Evolutionary conservation across 2,888 invertebrate genomes (phyloP).

Genomic region (Chloroclystis v-ata): DNA sequence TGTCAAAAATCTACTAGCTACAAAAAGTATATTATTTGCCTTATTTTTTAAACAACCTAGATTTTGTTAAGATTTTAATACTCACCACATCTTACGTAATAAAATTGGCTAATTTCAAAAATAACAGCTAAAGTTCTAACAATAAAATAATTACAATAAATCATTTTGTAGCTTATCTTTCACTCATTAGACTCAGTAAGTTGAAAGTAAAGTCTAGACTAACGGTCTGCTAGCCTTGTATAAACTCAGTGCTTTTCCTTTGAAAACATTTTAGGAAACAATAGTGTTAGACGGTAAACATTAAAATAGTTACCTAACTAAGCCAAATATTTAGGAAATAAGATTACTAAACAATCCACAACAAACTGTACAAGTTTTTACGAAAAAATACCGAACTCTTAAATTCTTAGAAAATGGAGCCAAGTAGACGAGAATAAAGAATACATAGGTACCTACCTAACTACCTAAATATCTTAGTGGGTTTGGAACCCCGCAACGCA

Average conservation of each 20-base stretch:
- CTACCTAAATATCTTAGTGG: no score
- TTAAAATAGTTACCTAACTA: slow-evolving; percentile 7
- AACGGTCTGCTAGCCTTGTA: not conserved
- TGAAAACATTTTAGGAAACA: slow-evolving; percentile 18
- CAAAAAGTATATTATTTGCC: no score
- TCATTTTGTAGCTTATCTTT: slow-evolving; percentile 8
- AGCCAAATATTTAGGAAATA: slow-evolving; percentile 1
- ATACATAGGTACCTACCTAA: no score
- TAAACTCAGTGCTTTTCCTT: slow-evolving; percentile 13
- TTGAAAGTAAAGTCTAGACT: slow-evolving; percentile 6
- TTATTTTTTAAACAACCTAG: no score
- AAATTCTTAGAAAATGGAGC: no score
- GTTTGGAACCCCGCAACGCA: no score
- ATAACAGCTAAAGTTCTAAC: slow-evolving; percentile 30
- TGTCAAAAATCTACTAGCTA: no score
- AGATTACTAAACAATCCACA: no score
- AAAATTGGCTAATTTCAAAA: slow-evolving; percentile 27
- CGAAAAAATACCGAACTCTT: no score
- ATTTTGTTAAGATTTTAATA: not conserved
- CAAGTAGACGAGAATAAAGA: no score
- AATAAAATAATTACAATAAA: slow-evolving; percentile 15
- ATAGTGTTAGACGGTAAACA: slow-evolving; percentile 24
- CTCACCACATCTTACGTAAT: slow-evolving; percentile 44
- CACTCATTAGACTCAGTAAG: slow-evolving; percentile 9
- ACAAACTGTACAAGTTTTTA: no score